Evolutionary conservation across 2,797 vertebrate species (phyloP), one percentile per base, ranked within the genome.

Genomic region (Ciconia nigra): DNA sequence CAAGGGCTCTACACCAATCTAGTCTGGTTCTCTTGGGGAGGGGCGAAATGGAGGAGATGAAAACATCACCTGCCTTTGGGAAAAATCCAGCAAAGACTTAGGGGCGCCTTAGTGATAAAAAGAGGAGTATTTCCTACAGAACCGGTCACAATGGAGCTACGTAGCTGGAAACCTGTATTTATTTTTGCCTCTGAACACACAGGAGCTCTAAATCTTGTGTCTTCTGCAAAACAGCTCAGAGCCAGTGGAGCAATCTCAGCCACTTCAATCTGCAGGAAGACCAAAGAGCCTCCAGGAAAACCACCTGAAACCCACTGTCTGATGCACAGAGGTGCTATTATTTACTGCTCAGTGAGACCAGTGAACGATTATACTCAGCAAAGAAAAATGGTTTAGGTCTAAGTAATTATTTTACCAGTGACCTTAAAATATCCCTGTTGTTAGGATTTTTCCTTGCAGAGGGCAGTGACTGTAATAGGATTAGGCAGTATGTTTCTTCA

Each of bases 401-500:
- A 66, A 92, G 67, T 74, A 82, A 87, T 96, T 87, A 89, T 95
- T 94, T 92, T 73, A 84, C 69, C 59, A 29, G 41, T 82, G 83
- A 92, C 93, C 93, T 93, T 95, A 94, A 90, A 96, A 95, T 79
- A 91, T 91, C 86, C 70, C 81, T 19, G 57, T 66, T 90, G 70
- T 79, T 90, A 67, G 44, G 87, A 97, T n/a, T 65, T 79, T 80
- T 89, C 80, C 81, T 87, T 79, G 57, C 71, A 79, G 92, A 85
- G 59, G 80, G 31, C 88, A 84, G 83, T 67, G n/a, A 39, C 85
- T 89, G 63, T 97, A 97, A 94, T 74, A 93, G 88, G 90, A 97
- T 89, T 77, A 51, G 92, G 87, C 97, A 92, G 87, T 42, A 46
- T 52, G 83, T 94, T 96, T 94, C 94, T 91, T 94, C 90, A 76